These are phyloP conservation scores for Spea bombifrons DNA, from an alignment of 2,113 vertebrate genomes.

Conservation along the genomic window DNA sequence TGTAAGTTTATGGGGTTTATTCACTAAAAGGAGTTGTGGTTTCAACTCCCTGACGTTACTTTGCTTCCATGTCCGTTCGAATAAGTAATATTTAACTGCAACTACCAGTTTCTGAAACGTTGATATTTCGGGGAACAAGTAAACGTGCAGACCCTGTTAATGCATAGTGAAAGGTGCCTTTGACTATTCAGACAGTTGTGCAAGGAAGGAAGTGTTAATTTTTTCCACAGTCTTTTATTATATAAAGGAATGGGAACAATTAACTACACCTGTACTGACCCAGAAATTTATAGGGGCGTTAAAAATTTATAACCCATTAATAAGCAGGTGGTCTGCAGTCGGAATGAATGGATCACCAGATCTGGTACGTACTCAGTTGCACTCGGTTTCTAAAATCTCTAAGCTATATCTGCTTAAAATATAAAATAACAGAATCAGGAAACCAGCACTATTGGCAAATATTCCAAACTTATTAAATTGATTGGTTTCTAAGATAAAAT, in stretches of 20 bases:
- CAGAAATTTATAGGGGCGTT: constrained; percentile 38
- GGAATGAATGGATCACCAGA: background rate
- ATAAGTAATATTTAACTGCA: too few relatives aligned
- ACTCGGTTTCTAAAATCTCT: background rate
- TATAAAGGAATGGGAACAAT: constrained; percentile 42
- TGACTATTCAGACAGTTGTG: background rate
- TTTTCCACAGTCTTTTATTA: constrained; percentile 53
- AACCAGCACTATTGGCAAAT: background rate
- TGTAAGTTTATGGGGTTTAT: too few relatives aligned
- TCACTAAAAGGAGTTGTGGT: too few relatives aligned
- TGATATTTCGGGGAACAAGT: too few relatives aligned
- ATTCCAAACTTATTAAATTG: constrained; percentile 13
- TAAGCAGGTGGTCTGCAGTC: constrained; percentile 41
- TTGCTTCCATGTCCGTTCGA: too few relatives aligned
- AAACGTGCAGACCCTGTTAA: background rate
- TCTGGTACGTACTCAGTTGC: background rate
- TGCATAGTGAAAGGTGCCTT: background rate
- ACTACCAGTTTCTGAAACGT: too few relatives aligned
- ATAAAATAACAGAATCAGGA: background rate
- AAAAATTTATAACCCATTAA: constrained; percentile 41
- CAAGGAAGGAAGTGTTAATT: constrained; percentile 54
- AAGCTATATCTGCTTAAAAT: background rate
- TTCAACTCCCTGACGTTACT: too few relatives aligned
- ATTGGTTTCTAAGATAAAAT: background rate
- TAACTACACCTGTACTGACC: constrained; percentile 45